phyloP scores from a whole-genome alignment of 2,797 vertebrate genomes.

The Rhyacichthys aspro region DNA sequence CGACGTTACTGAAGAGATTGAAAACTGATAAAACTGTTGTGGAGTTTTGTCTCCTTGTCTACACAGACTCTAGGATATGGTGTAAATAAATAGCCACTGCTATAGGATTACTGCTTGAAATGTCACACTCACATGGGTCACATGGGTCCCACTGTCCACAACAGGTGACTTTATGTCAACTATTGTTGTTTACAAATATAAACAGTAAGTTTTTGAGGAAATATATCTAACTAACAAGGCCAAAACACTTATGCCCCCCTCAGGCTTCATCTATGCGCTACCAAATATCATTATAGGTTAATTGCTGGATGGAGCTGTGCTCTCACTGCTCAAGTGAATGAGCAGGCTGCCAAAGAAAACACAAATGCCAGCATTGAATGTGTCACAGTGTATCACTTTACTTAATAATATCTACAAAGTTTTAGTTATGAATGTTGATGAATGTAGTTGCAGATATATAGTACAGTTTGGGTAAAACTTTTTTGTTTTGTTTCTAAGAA shows the following conservation, averaged over 20 bases:
- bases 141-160: conserved; percentile 15
- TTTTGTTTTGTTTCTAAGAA: too few species aligned
- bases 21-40: conserved; percentile 31
- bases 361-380: conserved; percentile 15
- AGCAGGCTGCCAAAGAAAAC: background rate
- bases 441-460: too few species aligned
- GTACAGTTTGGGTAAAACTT: too few species aligned
- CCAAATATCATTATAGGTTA: conserved; percentile 47
- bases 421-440: too few species aligned
- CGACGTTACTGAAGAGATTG: too few species aligned
- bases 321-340: conserved; percentile 28
- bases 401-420: conserved; percentile 4
- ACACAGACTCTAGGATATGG: conserved; percentile 24
- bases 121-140: conserved; percentile 46
- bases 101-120: conserved; percentile 61
- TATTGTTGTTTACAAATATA: conserved; percentile 7
- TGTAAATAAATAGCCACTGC: conserved; percentile 57
- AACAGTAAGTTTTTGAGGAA: background rate
- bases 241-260: background rate
- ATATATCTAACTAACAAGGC: background rate
- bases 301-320: conserved; percentile 18
- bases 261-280: conserved; percentile 25
- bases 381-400: conserved; percentile 23
- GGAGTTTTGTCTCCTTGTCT: conserved; percentile 28
- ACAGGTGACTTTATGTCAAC: background rate